Evolutionary conservation across 2,797 vertebrate genomes (phyloP).

Genomic region (Enteromius argenteus): DNA sequence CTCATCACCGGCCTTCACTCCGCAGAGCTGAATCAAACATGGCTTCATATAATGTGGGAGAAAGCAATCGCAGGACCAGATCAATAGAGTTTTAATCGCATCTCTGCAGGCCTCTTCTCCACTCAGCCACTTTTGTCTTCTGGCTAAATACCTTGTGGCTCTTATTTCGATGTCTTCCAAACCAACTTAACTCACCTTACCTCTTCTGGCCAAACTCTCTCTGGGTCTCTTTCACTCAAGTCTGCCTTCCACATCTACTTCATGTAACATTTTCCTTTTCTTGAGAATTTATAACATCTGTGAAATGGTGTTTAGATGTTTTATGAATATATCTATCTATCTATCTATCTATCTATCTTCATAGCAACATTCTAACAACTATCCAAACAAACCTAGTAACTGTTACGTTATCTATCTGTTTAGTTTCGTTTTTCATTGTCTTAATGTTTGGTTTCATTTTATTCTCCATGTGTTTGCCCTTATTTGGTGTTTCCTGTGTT

Average conservation of each 20-base stretch:
- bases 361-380: too few relatives aligned
- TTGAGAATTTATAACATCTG: not conserved
- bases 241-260: slow-evolving; percentile 36
- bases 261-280: slow-evolving; percentile 51
- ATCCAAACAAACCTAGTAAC: too few relatives aligned
- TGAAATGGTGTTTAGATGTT: not conserved
- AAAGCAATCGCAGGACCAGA: slow-evolving; percentile 65
- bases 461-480: too few relatives aligned
- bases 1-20: slow-evolving; percentile 62
- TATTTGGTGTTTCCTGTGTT: too few relatives aligned
- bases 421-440: too few relatives aligned
- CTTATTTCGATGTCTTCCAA: slow-evolving; percentile 68
- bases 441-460: too few relatives aligned
- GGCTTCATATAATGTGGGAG: slow-evolving; percentile 73
- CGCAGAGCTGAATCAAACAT: slow-evolving; percentile 75
- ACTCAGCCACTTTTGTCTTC: slow-evolving; percentile 65
- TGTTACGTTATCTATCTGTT: too few relatives aligned
- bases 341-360: too few relatives aligned
- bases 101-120: slow-evolving; percentile 66
- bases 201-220: slow-evolving; percentile 43
- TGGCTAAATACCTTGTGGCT: slow-evolving; percentile 66
- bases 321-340: not conserved
- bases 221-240: slow-evolving; percentile 9
- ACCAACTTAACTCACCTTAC: slow-evolving; percentile 49
- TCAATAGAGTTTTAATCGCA: slow-evolving; percentile 77